Evolutionary conservation across 2,888 invertebrate genomes (phyloP), one percentile per base, ranked within the genome.

Genomic region (Noctua pronuba): DNA sequence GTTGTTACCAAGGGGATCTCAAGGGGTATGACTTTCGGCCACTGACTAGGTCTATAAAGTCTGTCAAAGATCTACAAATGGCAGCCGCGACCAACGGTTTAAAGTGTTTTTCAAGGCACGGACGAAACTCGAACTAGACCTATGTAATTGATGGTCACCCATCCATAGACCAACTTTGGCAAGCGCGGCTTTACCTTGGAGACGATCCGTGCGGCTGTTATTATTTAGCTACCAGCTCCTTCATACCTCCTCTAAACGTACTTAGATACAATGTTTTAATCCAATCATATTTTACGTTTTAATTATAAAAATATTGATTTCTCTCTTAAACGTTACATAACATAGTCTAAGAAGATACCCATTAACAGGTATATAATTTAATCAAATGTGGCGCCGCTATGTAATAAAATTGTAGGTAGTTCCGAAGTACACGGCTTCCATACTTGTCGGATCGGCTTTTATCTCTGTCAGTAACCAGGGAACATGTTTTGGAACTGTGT

Each of bases 391-490:
- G 78, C 73, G 80, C 82, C 67, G 24, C 58, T 64, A 71, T 65
- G 31, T 60, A 68, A 68, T 65, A 65, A 75, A 69, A 70, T 66
- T 72, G 38, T 70, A 35, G 52, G 16, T 69, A 66, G 77, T 74
- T 73, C 62, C 24, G 41, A 31, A 80, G 55, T 68, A 74, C 38
- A 35, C 62, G 64, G 31, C 38, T 80, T 76, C 46, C 16, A 38
- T 77, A 73, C 87, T 81, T 31, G 88, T 82, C 52, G 6, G 24
- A 84, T 82, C 82, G 80, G 84, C 74, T 79, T 84, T 85, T 88
- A 85, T 87, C 85, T 76, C 55, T 38, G 62, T 28, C 66, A 62
- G 71, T 83, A 71, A 82, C 74, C 49, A 65, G 55, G 66, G 58
- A 82, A 83, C 82, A 75, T n/a, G 82, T 88, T 85, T 82, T 55